Conservation (phyloP, 1,140 invertebrate genomes). For the Lithobius niger region DNA sequence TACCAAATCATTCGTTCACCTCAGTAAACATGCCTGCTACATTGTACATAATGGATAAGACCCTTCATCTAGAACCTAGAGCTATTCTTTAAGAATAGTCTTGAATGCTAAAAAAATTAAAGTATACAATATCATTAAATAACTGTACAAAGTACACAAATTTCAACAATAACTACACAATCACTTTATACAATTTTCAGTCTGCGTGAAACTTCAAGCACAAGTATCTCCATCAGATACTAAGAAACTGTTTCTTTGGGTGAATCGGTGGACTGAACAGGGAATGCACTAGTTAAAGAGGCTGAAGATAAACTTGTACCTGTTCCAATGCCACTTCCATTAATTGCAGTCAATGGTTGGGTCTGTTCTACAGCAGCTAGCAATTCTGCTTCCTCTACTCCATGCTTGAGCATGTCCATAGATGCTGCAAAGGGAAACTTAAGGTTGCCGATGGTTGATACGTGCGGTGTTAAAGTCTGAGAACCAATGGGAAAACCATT, state of each 20-base stretch:
- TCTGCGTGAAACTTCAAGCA: neutral
- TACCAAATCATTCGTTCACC: too few relatives aligned
- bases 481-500: slow-evolving; percentile 3
- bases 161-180: neutral
- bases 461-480: neutral
- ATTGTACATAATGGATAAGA: too few relatives aligned
- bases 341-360: neutral
- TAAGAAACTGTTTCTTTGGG: slow-evolving; percentile 8
- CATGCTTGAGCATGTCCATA: slow-evolving; percentile 1
- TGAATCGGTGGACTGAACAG: neutral
- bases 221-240: neutral
- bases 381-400: neutral
- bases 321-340: neutral
- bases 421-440: neutral
- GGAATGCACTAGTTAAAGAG: neutral
- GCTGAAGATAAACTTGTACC: neutral
- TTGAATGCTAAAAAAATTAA: neutral
- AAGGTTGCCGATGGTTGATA: neutral
- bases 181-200: neutral
- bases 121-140: slow-evolving; percentile 3
- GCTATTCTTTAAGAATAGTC: too few relatives aligned
- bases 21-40: too few relatives aligned
- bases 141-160: slow-evolving; percentile 9
- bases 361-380: neutral
- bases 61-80: too few relatives aligned